Conservation (phyloP, 2,888 invertebrate genomes). For the Nowickia ferox region DNA sequence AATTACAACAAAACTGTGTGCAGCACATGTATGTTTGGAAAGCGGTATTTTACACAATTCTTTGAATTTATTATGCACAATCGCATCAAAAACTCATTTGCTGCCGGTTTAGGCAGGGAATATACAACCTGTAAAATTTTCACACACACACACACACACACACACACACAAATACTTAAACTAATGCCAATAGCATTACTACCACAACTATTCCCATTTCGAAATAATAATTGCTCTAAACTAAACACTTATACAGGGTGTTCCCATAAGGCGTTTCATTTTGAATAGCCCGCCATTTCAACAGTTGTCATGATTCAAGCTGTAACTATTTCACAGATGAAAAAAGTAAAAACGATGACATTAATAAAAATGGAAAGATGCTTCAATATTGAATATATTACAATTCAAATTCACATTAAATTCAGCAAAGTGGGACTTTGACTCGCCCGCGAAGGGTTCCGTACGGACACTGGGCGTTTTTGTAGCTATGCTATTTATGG, state of each 20-base stretch:
- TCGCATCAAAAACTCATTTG: constrained; percentile 72
- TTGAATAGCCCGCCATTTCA: no score
- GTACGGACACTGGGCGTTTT: no score
- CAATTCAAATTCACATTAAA: no score
- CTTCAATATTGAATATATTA: no score
- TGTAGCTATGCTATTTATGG: no score
- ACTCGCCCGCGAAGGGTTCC: no score
- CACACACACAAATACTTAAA: neutral
- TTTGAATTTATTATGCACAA: constrained; percentile 69
- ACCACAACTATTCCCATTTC: constrained; percentile 1
- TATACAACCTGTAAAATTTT: constrained; percentile 56
- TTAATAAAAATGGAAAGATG: no score
- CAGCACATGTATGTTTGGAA: constrained; percentile 24
- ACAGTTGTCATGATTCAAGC: no score
- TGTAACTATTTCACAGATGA: no score
- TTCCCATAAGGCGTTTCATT: neutral
- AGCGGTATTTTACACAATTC: constrained; percentile 41
- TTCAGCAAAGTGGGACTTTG: no score
- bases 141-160: neutral
- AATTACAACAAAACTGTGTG: constrained; percentile 37
- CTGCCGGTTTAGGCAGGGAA: constrained; percentile 45
- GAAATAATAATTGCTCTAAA: neutral
- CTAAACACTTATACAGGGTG: neutral
- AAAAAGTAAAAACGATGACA: no score
- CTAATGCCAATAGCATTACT: constrained; percentile 12